Evolutionary conservation across 2,888 invertebrate genomes (phyloP).

Genomic region (Xestia sexstrigata): DNA sequence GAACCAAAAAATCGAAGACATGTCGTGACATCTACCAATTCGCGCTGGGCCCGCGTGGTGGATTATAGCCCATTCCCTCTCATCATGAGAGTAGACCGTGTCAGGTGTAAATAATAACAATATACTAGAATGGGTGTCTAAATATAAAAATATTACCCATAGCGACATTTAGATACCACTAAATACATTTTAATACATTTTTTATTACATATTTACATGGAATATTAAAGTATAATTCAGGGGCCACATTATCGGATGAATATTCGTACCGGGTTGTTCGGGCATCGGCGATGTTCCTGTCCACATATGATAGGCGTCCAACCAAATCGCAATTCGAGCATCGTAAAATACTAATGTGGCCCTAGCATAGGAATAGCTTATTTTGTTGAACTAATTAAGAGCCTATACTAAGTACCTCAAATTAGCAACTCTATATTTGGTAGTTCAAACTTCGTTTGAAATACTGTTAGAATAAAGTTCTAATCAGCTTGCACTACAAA

Average conservation of each 20-base stretch:
- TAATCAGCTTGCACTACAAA: no score
- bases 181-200: neutral
- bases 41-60: no score
- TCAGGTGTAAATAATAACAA: constrained; percentile 2
- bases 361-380: neutral
- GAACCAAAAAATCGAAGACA: no score
- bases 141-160: neutral
- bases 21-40: no score
- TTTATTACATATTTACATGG: neutral
- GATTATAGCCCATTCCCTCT: no score
- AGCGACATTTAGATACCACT: neutral
- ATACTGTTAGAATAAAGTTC: no score
- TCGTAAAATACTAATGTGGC: neutral
- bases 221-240: neutral
- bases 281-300: neutral
- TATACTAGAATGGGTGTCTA: neutral
- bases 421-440: no score
- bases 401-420: no score
- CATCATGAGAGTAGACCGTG: no score
- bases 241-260: neutral
- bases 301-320: neutral
- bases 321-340: no score
- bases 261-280: neutral
- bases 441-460: no score
- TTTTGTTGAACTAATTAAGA: neutral